Base-by-base conservation (phyloP, 92 coral and sea anemone genomes). In the Palythoa caribaeorum region DNA sequence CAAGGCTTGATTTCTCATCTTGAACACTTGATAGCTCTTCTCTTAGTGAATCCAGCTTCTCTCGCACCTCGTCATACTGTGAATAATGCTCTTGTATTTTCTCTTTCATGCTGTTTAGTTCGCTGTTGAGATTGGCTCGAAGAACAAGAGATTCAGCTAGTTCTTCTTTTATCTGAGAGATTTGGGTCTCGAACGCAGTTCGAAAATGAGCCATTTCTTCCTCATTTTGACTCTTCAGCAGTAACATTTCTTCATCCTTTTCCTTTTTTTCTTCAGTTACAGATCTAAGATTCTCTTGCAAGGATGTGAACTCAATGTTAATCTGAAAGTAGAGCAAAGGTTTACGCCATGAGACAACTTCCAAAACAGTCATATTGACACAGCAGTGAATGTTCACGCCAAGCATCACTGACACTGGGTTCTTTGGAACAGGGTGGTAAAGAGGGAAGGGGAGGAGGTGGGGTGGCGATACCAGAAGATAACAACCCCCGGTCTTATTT, bases 1-100 rank as follows among this genome's bases (percentile, higher is more conserved):
- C 95, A 69, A 92, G 73, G 12, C 90, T 90, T 38, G 91, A 80
- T 63, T 92, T 90, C 63, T 91, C 95, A 65, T 91, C 96, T 21
- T 90, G 93, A n/a, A 88, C 83, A 19, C 88, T 35, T 51, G 73
- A 72, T 77, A 94, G 38, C 21, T 94, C 90, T 53, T 93, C 98
- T 37, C 90, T 87, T 73, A 92, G 35, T 5, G 72, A 74, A 70
- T 35, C 86, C 50, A 93, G 47, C 19, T 89, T 90, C 36, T 80
- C 77, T 73, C 90, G 90, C 28, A 89, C 69, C 37, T 83, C 77
- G 12, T 63, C 65, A 51, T 86, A 83, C 83, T 90, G 86, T 12
- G 89, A 76, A 13, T 83, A 76, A 28, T 89, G 89, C 35, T 95
- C 94, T 13, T 93, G 88, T 12, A 95, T 90, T 57, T 88, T 83